Percentiles rank a stretch among this genome's conserved stretches.
phyloP scores from a whole-genome alignment of 2,888 invertebrate species.

The Andrena flavipes region DNA sequence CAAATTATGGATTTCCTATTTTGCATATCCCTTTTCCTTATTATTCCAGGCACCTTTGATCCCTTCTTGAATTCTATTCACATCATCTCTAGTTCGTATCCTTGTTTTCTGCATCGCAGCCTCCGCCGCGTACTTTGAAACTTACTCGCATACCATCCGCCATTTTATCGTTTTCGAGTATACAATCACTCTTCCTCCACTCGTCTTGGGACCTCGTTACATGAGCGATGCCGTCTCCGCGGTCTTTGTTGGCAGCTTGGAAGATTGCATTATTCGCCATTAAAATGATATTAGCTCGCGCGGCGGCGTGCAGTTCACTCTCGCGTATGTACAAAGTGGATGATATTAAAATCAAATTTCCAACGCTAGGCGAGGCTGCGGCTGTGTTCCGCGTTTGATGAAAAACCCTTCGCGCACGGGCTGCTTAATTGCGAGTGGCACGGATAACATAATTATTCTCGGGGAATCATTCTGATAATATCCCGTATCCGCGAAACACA shows the following conservation, averaged over 20 bases:
- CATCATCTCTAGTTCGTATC: no score
- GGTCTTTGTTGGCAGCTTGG: slow-evolving; percentile 59
- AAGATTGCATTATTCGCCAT: slow-evolving; percentile 66
- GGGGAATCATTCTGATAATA: neutral
- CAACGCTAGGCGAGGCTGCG: neutral
- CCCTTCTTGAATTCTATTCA: no score
- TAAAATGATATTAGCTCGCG: slow-evolving; percentile 65
- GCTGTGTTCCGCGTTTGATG: slow-evolving; percentile 3
- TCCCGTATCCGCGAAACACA: neutral
- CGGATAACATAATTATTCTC: neutral
- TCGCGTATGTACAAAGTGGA: slow-evolving; percentile 25
- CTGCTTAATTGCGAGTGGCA: neutral
- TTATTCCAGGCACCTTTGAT: no score
- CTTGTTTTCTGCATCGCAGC: no score
- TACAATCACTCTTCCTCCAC: slow-evolving; percentile 25
- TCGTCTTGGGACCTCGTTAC: slow-evolving; percentile 55
- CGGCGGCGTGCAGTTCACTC: slow-evolving; percentile 28
- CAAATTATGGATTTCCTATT: no score
- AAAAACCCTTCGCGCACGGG: neutral
- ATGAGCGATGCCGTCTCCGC: slow-evolving; percentile 52
- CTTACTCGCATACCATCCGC: neutral
- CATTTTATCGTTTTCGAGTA: neutral
- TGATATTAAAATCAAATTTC: slow-evolving; percentile 39
- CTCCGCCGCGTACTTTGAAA: no score
- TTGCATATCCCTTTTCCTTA: no score